These are phyloP conservation scores for Cyclura pinguis DNA, from an alignment of 2,797 vertebrate genomes.

Conservation along the genomic window DNA sequence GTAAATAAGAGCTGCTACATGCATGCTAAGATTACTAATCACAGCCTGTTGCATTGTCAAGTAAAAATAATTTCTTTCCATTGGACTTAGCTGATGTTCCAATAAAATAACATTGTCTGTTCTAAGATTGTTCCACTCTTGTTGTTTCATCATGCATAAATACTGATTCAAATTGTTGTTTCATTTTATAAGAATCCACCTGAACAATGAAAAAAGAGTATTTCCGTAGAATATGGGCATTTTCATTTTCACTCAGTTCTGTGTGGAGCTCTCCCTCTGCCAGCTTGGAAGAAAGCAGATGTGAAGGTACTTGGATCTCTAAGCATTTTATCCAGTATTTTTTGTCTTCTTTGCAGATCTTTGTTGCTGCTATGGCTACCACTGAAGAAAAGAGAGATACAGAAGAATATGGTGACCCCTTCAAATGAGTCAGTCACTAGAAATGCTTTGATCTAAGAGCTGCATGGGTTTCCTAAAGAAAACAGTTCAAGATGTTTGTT, in stretches of 20 bases:
- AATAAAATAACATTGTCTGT: constrained; percentile 46
- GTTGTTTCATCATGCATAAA: neutral
- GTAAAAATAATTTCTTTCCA: constrained; percentile 51
- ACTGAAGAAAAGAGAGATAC: neutral
- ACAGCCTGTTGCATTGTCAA: constrained; percentile 67
- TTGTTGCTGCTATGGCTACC: neutral
- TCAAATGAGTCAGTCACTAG: neutral
- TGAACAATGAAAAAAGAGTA: neutral
- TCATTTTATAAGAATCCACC: neutral
- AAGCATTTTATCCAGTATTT: neutral
- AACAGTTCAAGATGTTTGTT: constrained; percentile 1
- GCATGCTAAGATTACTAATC: constrained; percentile 60
- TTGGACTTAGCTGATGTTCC: constrained; percentile 41
- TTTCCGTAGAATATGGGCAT: neutral
- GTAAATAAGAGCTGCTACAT: constrained; percentile 45
- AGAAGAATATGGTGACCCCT: neutral
- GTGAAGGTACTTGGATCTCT: too few relatives aligned
- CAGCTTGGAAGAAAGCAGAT: neutral
- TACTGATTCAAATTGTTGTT: neutral
- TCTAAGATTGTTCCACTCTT: constrained; percentile 46
- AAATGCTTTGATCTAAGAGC: neutral
- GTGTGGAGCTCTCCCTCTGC: neutral
- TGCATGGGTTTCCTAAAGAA: neutral
- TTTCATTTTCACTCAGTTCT: neutral
- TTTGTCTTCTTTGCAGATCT: neutral